Base-by-base conservation (phyloP, 2,888 invertebrate species). In the Trichogramma evanescens region DNA sequence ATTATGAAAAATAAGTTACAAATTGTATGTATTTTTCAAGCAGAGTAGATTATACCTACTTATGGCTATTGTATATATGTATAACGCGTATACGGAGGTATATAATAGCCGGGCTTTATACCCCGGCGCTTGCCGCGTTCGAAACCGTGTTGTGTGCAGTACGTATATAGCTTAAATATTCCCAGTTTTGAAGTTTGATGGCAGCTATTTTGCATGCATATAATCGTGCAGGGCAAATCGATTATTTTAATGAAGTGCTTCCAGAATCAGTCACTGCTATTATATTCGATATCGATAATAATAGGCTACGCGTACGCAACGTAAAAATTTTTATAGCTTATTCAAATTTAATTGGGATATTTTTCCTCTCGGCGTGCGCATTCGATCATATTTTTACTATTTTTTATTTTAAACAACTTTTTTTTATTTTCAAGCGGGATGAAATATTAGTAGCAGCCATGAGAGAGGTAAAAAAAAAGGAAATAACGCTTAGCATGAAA, bases 271-370 rank as follows among this genome's bases (percentile, higher is more conserved):
- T 56, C 56, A 58, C 59, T 59, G 62, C 59, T 26, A 59, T 59
- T 59, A 53, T 58, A 62, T 59, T 62, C 62, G 53, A 59, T 62
- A 62, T 59, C 58, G 59, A 59, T 62, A 62, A 62, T 62, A 56
- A 58, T 56, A 50, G 41, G 50, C 38, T 6, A 41, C n/a, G 13
- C 13, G 39, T 54, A 43, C 10, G n/a, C 44, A 39, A 5, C 13
- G 39, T 13, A 40, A 26, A 54, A 50, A 50, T 56, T 10, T 42
- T 50, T 10, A 8, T 39, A 7, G 26, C 6, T 26, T 4, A 8
- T 46, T 46, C 46, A n/a, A 46, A 10, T 46, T 46, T n/a, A 46
- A 46, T 10, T 46, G 46, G 46, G 10, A 46, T 10, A 46, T 46
- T 46, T 46, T 46, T 26, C 46, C n/a, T 10, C 10, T n/a, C 10